A percentile compares a stretch with the other conserved stretches of the same genome.
Evolutionary conservation across 1,140 invertebrate genomes (phyloP).

Genomic region (Lasaia peninsularis): DNA sequence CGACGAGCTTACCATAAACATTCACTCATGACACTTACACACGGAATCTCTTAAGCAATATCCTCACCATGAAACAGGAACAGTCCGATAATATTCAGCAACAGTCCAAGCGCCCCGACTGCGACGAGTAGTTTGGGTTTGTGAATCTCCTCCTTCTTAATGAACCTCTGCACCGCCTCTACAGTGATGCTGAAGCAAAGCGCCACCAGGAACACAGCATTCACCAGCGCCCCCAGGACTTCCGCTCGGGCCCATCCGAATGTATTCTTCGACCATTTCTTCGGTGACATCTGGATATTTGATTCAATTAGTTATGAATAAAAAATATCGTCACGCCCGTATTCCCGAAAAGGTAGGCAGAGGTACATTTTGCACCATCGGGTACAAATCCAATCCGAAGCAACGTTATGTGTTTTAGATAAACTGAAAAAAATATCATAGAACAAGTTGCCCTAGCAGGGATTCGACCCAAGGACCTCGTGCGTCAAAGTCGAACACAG

Average conservation of each 20-base stretch:
- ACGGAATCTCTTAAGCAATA: background rate
- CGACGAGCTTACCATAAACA: no score
- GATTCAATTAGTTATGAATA: background rate
- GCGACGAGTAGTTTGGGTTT: constrained; percentile 85
- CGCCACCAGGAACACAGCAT: constrained; percentile 95
- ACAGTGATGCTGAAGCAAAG: constrained; percentile 95
- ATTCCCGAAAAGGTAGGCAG: no score
- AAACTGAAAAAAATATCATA: no score
- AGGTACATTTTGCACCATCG: no score
- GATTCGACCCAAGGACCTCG: no score
- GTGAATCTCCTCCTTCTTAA: constrained; percentile 90
- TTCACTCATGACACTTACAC: no score
- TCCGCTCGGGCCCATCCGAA: constrained; percentile 96
- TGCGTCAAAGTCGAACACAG: no score
- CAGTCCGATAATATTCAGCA: constrained; percentile 91
- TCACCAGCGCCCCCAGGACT: constrained; percentile 94
- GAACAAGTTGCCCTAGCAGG: no score
- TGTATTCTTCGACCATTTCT: constrained; percentile 96
- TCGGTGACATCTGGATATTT: constrained; percentile 90
- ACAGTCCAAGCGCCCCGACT: constrained; percentile 87
- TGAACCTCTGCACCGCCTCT: constrained; percentile 93
- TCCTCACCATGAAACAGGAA: constrained; percentile 89
- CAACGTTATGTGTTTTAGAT: no score
- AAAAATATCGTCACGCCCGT: no score
- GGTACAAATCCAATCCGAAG: no score